Evolutionary conservation across 2,888 invertebrate species (phyloP).

Genomic region (Sclerodermus sp.): DNA sequence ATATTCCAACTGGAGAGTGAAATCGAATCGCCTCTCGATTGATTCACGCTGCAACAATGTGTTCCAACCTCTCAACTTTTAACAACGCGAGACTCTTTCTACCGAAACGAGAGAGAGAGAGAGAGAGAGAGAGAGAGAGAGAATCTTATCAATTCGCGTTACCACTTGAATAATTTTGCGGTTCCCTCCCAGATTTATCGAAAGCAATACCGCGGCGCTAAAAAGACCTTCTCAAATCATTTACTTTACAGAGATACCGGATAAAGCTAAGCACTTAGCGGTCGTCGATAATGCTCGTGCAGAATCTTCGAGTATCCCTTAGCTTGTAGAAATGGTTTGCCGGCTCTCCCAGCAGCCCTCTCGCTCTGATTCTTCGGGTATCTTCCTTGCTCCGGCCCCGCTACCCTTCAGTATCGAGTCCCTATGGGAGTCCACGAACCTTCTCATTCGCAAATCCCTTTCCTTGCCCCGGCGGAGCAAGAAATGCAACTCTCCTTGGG

Average conservation of each 20-base stretch:
- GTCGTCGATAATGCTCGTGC: constrained; percentile 27
- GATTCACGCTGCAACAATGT: too few relatives aligned
- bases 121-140: too few relatives aligned
- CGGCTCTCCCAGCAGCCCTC: constrained; percentile 13
- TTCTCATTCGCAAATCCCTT: constrained; percentile 41
- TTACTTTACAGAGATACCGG: constrained; percentile 10
- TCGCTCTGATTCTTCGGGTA: constrained; percentile 4
- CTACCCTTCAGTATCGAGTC: constrained; percentile 8
- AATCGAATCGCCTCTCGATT: too few relatives aligned
- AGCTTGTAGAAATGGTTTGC: constrained; percentile 27
- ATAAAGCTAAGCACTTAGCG: constrained; percentile 18
- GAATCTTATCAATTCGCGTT: too few relatives aligned
- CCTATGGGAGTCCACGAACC: constrained; percentile 25
- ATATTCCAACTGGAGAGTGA: too few relatives aligned
- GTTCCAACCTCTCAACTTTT: too few relatives aligned
- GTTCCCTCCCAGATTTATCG: not conserved
- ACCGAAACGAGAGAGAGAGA: too few relatives aligned
- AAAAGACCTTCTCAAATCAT: constrained; percentile 14
- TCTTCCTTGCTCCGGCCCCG: constrained; percentile 1
- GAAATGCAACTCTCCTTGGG: constrained; percentile 47
- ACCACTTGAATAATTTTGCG: too few relatives aligned
- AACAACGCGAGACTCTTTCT: too few relatives aligned
- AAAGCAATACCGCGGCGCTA: not conserved
- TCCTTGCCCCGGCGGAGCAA: constrained; percentile 37
- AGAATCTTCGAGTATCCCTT: constrained; percentile 21